Percentiles rank a stretch among this genome's conserved stretches.
Evolutionary conservation across 1,140 invertebrate genomes (phyloP).

Genomic region (Diachasmimorpha longicaudata): DNA sequence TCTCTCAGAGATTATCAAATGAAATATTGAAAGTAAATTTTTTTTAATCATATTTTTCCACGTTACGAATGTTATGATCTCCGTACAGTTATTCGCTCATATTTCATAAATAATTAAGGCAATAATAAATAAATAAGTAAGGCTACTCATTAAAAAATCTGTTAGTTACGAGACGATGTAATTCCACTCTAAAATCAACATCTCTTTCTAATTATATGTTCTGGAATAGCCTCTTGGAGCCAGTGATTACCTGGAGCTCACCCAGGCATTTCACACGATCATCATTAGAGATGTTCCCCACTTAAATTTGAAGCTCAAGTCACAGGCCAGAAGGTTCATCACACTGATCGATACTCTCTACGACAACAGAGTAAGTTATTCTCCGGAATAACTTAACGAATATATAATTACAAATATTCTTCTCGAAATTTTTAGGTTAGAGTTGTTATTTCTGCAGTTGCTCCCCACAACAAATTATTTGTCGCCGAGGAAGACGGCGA

Average conservation of each 20-base stretch:
- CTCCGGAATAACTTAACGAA: neutral
- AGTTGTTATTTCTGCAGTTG: constrained; percentile 81
- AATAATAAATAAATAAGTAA: no score
- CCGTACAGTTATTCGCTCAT: no score
- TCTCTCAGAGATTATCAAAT: no score
- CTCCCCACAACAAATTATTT: constrained; percentile 80
- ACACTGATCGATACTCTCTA: constrained; percentile 97
- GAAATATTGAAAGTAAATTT: no score
- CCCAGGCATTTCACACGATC: constrained; percentile 93
- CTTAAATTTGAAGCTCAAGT: constrained; percentile 77
- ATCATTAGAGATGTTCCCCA: constrained; percentile 90
- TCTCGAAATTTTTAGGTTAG: constrained; percentile 66
- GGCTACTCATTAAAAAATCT: no score
- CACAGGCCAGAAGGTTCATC: constrained; percentile 92
- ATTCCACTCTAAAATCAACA: no score
- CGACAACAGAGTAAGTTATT: constrained; percentile 79
- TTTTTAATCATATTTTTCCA: no score
- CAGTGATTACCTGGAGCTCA: constrained; percentile 91
- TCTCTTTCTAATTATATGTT: neutral
- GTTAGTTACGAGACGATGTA: no score
- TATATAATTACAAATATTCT: neutral
- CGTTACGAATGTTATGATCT: no score
- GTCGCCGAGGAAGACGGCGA: constrained; percentile 63
- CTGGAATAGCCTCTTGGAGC: constrained; percentile 82
- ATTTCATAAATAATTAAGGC: no score